Conservation (phyloP, 2,888 invertebrate species). For the Agrotis exclamationis region DNA sequence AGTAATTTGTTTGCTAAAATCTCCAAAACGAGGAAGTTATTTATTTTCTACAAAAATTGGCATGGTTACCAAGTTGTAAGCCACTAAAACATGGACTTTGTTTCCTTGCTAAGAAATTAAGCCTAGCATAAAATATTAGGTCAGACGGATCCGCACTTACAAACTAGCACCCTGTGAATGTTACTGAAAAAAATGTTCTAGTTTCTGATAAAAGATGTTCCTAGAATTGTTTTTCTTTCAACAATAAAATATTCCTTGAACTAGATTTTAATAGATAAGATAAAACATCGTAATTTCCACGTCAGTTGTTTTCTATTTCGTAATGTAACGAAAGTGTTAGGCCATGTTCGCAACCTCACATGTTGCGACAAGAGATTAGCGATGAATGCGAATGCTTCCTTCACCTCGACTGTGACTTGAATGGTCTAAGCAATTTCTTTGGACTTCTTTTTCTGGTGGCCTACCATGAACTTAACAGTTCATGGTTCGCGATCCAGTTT, state of each 20-base stretch:
- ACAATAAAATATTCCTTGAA: conserved; percentile 6
- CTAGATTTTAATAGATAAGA: conserved; percentile 19
- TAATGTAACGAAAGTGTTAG: not conserved
- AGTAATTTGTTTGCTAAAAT: not conserved
- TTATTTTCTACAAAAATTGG: conserved; percentile 24
- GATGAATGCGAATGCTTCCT: not conserved
- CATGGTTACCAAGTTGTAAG: conserved; percentile 6
- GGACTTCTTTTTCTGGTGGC: no score
- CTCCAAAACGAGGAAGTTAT: conserved; percentile 6
- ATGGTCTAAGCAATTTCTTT: not conserved
- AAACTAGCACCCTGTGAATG: not conserved
- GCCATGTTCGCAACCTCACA: not conserved
- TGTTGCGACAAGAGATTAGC: not conserved
- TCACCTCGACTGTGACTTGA: not conserved
- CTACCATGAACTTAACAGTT: no score
- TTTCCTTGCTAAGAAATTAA: conserved; percentile 31
- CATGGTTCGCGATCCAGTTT: no score
- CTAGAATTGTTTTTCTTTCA: not conserved
- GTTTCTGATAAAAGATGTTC: not conserved
- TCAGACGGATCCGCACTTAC: not conserved
- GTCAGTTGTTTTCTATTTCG: not conserved
- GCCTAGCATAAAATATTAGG: conserved; percentile 9
- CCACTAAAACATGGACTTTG: conserved; percentile 1
- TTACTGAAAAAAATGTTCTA: not conserved
- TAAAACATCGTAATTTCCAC: not conserved